phyloP scores from a whole-genome alignment of 2,888 invertebrate genomes.

The Calameuta filiformis region DNA sequence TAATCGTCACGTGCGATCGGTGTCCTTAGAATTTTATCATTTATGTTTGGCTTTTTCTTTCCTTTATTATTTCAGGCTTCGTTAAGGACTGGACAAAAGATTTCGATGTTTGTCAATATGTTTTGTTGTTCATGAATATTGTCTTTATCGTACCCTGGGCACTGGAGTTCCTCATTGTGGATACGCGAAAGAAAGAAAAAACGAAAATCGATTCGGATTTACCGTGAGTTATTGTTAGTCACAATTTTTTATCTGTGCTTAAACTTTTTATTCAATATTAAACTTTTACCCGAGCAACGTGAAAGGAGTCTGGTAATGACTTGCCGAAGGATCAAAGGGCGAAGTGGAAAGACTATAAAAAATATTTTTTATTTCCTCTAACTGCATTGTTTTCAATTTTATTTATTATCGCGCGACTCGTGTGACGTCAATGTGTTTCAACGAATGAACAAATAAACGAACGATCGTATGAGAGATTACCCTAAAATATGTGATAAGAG shows the following conservation, averaged over 20 bases:
- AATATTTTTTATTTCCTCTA: not conserved
- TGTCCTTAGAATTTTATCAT: conserved; percentile 21
- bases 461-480: not conserved
- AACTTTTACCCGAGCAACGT: not conserved
- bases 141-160: conserved; percentile 78
- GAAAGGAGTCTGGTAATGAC: not conserved
- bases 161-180: conserved; percentile 67
- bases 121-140: conserved; percentile 74
- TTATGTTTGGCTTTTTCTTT: conserved; percentile 29
- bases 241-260: not conserved
- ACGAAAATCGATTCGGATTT: conserved; percentile 3
- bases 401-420: not conserved
- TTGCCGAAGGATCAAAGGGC: not conserved
- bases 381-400: not conserved
- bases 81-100: conserved; percentile 74
- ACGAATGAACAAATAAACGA: not conserved
- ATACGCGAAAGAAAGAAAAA: conserved; percentile 24
- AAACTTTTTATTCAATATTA: not conserved
- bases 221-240: not conserved
- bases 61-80: conserved; percentile 68
- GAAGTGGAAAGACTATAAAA: not conserved
- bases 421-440: not conserved
- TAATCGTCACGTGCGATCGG: not conserved
- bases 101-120: conserved; percentile 75
- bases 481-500: not conserved